Conservation (phyloP, 2,797 vertebrate genomes). For the Toxotes lorentzi region DNA sequence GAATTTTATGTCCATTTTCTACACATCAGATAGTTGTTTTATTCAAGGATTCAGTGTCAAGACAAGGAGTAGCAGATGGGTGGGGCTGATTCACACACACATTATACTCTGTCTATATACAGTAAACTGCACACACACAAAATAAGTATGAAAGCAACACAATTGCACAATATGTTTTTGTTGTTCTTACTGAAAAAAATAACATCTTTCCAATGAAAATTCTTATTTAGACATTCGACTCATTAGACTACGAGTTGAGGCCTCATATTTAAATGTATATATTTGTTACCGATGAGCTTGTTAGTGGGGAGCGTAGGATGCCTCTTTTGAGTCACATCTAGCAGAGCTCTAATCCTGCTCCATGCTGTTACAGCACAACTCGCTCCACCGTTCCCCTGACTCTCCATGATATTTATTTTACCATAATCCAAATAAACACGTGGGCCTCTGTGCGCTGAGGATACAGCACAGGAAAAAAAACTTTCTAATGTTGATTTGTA, state of each 20-base stretch:
- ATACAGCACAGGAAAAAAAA: conserved; percentile 32
- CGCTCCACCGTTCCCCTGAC: conserved; percentile 49
- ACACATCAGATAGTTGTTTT: conserved; percentile 60
- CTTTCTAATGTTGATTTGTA: conserved; percentile 62
- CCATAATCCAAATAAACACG: conserved; percentile 73
- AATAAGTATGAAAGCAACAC: not conserved
- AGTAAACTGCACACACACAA: not conserved
- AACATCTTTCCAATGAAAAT: not conserved
- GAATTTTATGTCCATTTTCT: conserved; percentile 64
- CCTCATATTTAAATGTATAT: not conserved
- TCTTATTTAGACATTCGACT: not conserved
- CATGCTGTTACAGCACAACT: conserved; percentile 62
- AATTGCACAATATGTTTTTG: not conserved
- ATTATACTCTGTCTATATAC: not conserved
- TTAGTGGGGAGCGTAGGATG: conserved; percentile 10
- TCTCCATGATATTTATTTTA: conserved; percentile 72
- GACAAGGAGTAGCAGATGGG: conserved; percentile 12
- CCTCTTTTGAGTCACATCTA: conserved; percentile 37
- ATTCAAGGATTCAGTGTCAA: conserved; percentile 45
- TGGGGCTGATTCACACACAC: conserved; percentile 36
- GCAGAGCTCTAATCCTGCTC: conserved; percentile 52
- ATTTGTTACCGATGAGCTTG: conserved; percentile 25
- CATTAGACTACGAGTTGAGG: not conserved
- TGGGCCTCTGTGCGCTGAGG: conserved; percentile 40
- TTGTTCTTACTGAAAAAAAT: not conserved